Base-by-base conservation (phyloP, 2,797 vertebrate genomes). In the Simalia tracyae region DNA sequence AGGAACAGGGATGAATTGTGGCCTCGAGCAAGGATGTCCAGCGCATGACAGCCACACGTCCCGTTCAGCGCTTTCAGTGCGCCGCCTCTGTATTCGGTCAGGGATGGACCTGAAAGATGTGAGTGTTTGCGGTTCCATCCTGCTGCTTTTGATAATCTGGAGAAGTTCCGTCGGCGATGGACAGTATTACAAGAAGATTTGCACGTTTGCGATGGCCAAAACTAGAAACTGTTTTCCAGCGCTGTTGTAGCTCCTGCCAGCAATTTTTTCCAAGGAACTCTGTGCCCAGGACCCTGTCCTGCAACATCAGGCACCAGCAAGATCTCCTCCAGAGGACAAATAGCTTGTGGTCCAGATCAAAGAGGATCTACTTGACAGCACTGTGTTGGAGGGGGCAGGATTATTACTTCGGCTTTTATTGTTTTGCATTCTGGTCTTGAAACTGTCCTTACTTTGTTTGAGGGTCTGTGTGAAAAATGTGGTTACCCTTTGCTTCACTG, bases 51-150 rank as follows among this genome's bases (percentile, higher is more conserved):
- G 94, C 95, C 90, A 93, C 94, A 92, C 56, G 89, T 93, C 90
- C 90, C 92, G 86, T 95, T 94, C 93, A 91, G 19, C 95, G 76
- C 56, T 94, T 84, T 11, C 54, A 93, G 95, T 26, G 15, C 81
- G 88, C 93, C 68, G 12, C 95, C 94, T 91, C 9, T 60, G 81
- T 87, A 84, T 94, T 92, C 94, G 93, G 94, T 90, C 95, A 93
- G 95, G 95, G 87, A 91, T 96, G 96, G 97, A 96, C 97, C 97
- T 98, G 24, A 97, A 96, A 59, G 93, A 88, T 92, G 90, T 86
- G 87, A 54, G 90, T 24, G 76, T 89, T 92, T 89, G 42, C 56
- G 66, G 10, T 64, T 87, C 66, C 1, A 22, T 59, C 85, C 59
- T 85, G 91, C 95, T 94, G 94, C 84, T 68, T 90, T 54, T 91